A percentile compares a stretch with the other conserved stretches of the same genome.
Conservation (phyloP, 2,888 invertebrate species). For the Acanthoscelides obtectus region DNA sequence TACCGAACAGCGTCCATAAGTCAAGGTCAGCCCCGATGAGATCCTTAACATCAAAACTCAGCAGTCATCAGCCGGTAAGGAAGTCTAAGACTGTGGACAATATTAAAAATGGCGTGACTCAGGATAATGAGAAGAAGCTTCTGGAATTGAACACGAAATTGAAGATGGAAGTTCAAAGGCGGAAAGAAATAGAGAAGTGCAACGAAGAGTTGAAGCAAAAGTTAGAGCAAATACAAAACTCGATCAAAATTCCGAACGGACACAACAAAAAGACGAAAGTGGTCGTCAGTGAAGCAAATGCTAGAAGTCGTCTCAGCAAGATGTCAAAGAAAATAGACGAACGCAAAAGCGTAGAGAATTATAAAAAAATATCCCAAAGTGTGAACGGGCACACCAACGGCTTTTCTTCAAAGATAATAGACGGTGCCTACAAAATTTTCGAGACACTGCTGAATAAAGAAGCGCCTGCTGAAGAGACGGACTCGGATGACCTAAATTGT, state of each 20-base stretch:
- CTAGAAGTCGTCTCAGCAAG: background rate
- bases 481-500: constrained; percentile 25
- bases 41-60: constrained; percentile 14
- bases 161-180: constrained; percentile 56
- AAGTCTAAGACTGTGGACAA: constrained; percentile 15
- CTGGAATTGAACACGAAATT: constrained; percentile 54
- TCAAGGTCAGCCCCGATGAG: constrained; percentile 35
- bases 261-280: constrained; percentile 15
- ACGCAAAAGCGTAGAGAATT: constrained; percentile 7
- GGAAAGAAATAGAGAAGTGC: constrained; percentile 59
- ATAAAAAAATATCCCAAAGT: background rate
- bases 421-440: constrained; percentile 34
- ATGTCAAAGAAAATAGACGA: background rate
- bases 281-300: constrained; percentile 3
- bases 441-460: constrained; percentile 33
- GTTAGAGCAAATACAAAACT: constrained; percentile 51
- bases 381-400: constrained; percentile 21
- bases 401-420: constrained; percentile 16
- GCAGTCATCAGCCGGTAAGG: constrained; percentile 3
- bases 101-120: constrained; percentile 14
- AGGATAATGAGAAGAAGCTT: constrained; percentile 23
- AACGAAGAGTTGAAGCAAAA: constrained; percentile 59
- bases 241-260: constrained; percentile 13
- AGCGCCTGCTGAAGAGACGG: constrained; percentile 21
- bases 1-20: constrained; percentile 28